Evolutionary conservation across 2,797 vertebrate genomes (phyloP).

Genomic region (Sebastes trivittatus): DNA sequence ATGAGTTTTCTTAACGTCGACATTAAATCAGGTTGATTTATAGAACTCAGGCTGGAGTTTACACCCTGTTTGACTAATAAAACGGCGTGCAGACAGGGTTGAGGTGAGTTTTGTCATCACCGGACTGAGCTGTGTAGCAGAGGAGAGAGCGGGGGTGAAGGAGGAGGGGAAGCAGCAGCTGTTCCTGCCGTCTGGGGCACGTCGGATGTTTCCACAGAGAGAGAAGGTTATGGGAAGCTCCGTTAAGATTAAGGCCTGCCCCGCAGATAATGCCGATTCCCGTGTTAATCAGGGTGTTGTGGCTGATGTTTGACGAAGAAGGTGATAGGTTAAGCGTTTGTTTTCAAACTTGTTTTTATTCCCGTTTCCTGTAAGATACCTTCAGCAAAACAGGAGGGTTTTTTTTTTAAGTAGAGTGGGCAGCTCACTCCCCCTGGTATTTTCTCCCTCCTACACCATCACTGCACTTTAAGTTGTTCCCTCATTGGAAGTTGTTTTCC

Average conservation of each 20-base stretch:
- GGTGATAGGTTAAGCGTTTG: slow-evolving; percentile 69
- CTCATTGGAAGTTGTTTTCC: slow-evolving; percentile 53
- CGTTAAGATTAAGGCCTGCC: slow-evolving; percentile 58
- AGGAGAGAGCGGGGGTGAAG: slow-evolving; percentile 8
- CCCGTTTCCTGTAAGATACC: slow-evolving; percentile 53
- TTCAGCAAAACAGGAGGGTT: slow-evolving; percentile 12
- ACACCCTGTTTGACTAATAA: not conserved
- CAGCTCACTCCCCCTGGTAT: slow-evolving; percentile 30
- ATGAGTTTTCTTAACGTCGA: not conserved
- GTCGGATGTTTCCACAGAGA: slow-evolving; percentile 78
- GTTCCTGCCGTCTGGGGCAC: slow-evolving; percentile 74
- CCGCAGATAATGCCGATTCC: slow-evolving; percentile 73
- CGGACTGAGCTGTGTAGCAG: slow-evolving; percentile 29
- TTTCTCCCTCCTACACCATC: slow-evolving; percentile 48
- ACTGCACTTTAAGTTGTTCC: not conserved
- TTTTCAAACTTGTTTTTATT: slow-evolving; percentile 62
- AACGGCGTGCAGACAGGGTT: not conserved
- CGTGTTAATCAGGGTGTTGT: slow-evolving; percentile 79
- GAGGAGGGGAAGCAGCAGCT: slow-evolving; percentile 64
- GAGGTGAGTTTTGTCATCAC: slow-evolving; percentile 31
- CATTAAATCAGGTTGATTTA: too few relatives aligned
- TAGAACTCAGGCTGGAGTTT: not conserved
- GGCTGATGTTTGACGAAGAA: slow-evolving; percentile 78
- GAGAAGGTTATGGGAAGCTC: slow-evolving; percentile 83
- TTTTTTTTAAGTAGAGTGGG: not conserved